Percentiles rank a stretch among this genome's conserved stretches.
These are phyloP conservation scores for Aphaenogaster floridana DNA, from an alignment of 1,140 invertebrate species.

Conservation along the genomic window DNA sequence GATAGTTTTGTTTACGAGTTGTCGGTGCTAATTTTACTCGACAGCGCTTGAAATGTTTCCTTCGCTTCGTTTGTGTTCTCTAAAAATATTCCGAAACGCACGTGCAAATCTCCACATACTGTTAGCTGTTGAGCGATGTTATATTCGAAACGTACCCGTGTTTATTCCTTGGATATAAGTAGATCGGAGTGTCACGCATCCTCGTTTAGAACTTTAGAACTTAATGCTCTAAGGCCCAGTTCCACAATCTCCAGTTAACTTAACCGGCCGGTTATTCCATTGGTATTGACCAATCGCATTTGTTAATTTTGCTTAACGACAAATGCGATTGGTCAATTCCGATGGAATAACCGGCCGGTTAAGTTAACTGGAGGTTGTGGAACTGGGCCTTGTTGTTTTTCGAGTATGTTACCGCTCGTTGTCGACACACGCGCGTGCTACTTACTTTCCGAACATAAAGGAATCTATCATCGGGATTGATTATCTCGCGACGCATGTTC, in stretches of 20 bases:
- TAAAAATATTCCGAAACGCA: neutral
- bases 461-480: constrained; percentile 68
- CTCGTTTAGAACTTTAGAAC: neutral
- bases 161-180: neutral
- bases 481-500: constrained; percentile 61
- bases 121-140: neutral
- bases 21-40: constrained; percentile 45
- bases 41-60: neutral
- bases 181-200: neutral
- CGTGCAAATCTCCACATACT: neutral
- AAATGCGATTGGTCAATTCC: too few relatives aligned
- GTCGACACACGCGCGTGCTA: constrained; percentile 39
- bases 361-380: too few relatives aligned
- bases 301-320: too few relatives aligned
- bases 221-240: neutral
- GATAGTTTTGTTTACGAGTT: constrained; percentile 44
- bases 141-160: constrained; percentile 17
- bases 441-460: constrained; percentile 32
- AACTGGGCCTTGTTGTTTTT: neutral
- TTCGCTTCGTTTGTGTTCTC: neutral
- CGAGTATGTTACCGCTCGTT: neutral
- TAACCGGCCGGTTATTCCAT: too few relatives aligned
- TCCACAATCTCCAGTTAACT: too few relatives aligned
- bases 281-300: too few relatives aligned
- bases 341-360: too few relatives aligned